A percentile compares a stretch with the other conserved stretches of the same genome.
Conservation (phyloP, 2,797 vertebrate genomes). For the Leucoraja ocellata region DNA sequence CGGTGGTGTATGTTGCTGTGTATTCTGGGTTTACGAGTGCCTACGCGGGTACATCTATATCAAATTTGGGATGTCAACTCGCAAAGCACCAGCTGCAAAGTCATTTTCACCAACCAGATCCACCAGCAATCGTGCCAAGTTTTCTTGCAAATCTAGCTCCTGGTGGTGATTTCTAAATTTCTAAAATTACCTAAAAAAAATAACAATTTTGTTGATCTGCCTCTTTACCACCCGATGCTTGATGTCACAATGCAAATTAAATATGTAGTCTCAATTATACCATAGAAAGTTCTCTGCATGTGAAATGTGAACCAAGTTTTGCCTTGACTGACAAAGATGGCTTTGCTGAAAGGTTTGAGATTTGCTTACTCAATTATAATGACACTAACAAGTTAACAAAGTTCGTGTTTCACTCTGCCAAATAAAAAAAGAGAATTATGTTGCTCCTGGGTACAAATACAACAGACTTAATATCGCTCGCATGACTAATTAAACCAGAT, state of each 20-base stretch:
- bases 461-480: not conserved
- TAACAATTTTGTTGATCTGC: not conserved
- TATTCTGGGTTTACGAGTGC: no score
- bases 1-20: no score
- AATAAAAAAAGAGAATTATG: no score
- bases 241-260: not conserved
- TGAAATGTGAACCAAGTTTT: not conserved
- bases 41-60: no score
- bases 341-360: not conserved
- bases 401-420: not conserved
- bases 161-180: slow-evolving; percentile 44
- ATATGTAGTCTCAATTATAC: not conserved
- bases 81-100: not conserved
- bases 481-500: not conserved
- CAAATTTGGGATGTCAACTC: no score
- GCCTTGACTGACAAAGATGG: not conserved
- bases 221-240: not conserved
- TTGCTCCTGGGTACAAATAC: not conserved
- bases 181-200: slow-evolving; percentile 47
- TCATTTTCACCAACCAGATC: slow-evolving; percentile 49
- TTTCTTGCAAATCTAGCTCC: slow-evolving; percentile 45
- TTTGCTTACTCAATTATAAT: not conserved
- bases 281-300: no score
- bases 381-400: not conserved
- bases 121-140: slow-evolving; percentile 54